Conservation (phyloP, 2,888 invertebrate species). For the Calliphora vomitoria region DNA sequence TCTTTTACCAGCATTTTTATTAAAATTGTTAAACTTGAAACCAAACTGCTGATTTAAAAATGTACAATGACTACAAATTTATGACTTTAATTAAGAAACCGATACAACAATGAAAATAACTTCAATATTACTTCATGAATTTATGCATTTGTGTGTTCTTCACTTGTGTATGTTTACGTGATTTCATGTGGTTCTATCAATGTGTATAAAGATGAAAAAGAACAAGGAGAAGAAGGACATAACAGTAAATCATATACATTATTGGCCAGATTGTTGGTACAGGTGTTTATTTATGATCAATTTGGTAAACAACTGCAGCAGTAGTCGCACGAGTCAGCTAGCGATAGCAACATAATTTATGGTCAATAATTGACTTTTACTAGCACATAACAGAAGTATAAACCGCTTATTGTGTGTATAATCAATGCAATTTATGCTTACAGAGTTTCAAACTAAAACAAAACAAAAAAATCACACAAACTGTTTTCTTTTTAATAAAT, state of each 20-base stretch:
- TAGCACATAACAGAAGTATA: constrained; percentile 2
- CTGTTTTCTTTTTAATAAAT: not conserved
- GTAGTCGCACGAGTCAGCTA: not conserved
- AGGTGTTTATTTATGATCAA: constrained; percentile 36
- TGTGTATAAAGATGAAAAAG: not conserved
- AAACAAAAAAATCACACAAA: not conserved
- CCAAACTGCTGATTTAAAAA: not conserved
- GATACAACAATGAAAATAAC: not conserved
- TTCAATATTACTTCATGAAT: not conserved
- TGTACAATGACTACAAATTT: not conserved
- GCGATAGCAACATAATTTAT: constrained; percentile 17
- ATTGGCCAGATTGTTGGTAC: constrained; percentile 23
- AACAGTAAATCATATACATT: constrained; percentile 18
- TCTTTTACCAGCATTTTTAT: no score
- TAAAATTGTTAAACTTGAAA: no score
- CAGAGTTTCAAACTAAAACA: not conserved
- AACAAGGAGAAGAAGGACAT: not conserved
- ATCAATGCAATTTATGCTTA: not conserved
- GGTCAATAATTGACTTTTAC: constrained; percentile 23
- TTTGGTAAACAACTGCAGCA: constrained; percentile 16
- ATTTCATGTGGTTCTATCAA: not conserved
- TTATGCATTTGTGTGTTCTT: not conserved
- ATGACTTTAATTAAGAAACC: not conserved
- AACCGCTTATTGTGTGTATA: not conserved
- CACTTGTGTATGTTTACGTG: not conserved